Evolutionary conservation across 2,797 vertebrate species (phyloP).

Genomic region (Betta splendens): DNA sequence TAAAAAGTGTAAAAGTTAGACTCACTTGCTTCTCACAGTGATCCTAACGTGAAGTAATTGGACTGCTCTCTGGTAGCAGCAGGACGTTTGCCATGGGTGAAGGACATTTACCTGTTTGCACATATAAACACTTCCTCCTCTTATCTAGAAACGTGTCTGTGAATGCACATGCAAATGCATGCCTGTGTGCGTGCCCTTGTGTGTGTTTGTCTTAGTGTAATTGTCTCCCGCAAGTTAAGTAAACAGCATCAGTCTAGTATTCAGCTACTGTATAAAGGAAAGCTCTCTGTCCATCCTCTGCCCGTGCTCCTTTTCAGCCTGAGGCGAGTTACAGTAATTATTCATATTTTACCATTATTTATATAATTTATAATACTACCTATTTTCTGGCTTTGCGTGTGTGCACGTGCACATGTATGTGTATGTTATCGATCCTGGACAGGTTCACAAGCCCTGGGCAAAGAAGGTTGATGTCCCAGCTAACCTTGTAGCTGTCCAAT

Average conservation of each 20-base stretch:
- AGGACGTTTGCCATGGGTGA: conserved; percentile 10
- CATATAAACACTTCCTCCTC: too few species aligned
- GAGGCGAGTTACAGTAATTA: conserved; percentile 27
- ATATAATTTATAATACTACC: conserved; percentile 40
- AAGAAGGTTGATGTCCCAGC: conserved; percentile 64
- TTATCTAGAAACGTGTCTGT: conserved; percentile 10
- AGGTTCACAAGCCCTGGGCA: conserved; percentile 63
- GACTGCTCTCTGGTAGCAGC: conserved; percentile 24
- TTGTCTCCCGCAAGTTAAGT: conserved; percentile 67
- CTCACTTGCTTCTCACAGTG: conserved; percentile 47
- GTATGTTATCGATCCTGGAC: conserved; percentile 47
- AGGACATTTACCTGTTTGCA: too few species aligned
- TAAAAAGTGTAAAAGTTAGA: conserved; percentile 39
- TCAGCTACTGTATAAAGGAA: conserved; percentile 59
- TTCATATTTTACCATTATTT: too few species aligned
- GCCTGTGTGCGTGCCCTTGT: conserved; percentile 13
- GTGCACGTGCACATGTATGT: too few species aligned
- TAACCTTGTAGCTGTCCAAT: conserved; percentile 67
- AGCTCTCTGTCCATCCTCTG: conserved; percentile 7
- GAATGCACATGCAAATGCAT: conserved; percentile 12
- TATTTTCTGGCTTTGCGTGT: conserved; percentile 20
- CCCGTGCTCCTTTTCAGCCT: not conserved
- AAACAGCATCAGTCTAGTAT: conserved; percentile 67
- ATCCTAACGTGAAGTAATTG: conserved; percentile 56
- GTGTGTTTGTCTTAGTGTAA: conserved; percentile 52